Evolutionary conservation across 2,113 vertebrate species (phyloP), one percentile per base, ranked within the genome.

Genomic region (Ellobius talpinus): DNA sequence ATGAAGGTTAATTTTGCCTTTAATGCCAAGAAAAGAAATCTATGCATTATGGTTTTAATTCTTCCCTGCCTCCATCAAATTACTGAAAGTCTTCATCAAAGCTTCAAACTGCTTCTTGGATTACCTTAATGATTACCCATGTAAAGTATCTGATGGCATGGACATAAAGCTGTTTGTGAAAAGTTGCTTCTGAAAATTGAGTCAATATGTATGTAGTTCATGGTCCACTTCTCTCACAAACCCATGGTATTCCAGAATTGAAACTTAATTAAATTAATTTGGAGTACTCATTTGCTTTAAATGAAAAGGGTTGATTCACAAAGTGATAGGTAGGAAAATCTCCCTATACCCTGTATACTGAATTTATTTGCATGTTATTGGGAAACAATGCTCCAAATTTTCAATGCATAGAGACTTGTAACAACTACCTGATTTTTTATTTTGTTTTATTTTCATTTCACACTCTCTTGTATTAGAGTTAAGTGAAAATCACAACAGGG

Each of bases 211-310:
- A 45, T 86, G 66, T 3, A 77, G 45, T 63, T 50, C 50, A 65
- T 52, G 7, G 17, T 90, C 86, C 70, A 33, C 39, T 90, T 89
- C 47, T 82, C 42, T 50, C 61, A 23, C 0, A 72, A n/a, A 31
- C 45, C 31, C 77, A 88, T 77, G 11, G 61, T 77, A 88, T 88
- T 74, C 47, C 77, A 47, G 21, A 95, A 78, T 65, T 84, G 29
- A 87, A 95, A 81, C 65, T 29, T 29, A 87, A 81, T 93, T 89
- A 78, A 93, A 79, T 82, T 81, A 63, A 77, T 47, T 77, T 31
- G 0, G 68, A 92, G 47, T 9, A 58, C 7, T 87, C 58, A 72
- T 87, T 90, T 81, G 23, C 31, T 87, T 14, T 87, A 33, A 84
- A 47, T 90, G 47, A 89, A 78, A 91, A 89, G 68, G 29, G 29